Conservation (phyloP, 2,888 invertebrate genomes). For the Agrilus biguttatus region DNA sequence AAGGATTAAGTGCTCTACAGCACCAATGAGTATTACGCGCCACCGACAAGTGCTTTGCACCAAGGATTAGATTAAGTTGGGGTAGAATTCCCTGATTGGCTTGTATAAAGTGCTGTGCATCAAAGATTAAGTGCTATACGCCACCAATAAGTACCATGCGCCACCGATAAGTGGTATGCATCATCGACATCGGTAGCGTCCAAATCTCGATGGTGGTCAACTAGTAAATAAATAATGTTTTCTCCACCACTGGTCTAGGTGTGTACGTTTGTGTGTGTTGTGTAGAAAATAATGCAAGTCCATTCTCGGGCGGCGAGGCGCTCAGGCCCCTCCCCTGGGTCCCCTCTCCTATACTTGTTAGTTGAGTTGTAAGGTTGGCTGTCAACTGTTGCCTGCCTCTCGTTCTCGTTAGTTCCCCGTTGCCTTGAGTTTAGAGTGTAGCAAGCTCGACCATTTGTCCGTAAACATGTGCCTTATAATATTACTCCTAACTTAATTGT, state of each 20-base stretch:
- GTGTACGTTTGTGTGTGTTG: slow-evolving; percentile 10
- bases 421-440: slow-evolving; percentile 14
- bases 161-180: no score
- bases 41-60: no score
- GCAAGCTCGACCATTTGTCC: slow-evolving; percentile 15
- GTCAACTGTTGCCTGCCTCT: slow-evolving; percentile 30
- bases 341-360: slow-evolving; percentile 28
- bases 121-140: no score
- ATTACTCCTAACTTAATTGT: no score
- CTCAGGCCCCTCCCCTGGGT: slow-evolving; percentile 22
- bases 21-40: no score
- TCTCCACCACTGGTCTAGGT: slow-evolving; percentile 21
- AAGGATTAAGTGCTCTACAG: no score
- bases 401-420: slow-evolving; percentile 30
- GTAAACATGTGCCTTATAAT: slow-evolving; percentile 18
- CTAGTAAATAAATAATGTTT: neutral
- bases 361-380: slow-evolving; percentile 36
- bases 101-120: no score
- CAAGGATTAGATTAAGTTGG: no score
- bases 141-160: no score
- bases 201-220: no score
- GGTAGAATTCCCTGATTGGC: no score
- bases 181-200: no score
- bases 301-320: slow-evolving; percentile 24
- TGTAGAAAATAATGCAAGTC: slow-evolving; percentile 19